phyloP scores from a whole-genome alignment of 2,888 invertebrate species.

The Sminthurinus aureus region DNA sequence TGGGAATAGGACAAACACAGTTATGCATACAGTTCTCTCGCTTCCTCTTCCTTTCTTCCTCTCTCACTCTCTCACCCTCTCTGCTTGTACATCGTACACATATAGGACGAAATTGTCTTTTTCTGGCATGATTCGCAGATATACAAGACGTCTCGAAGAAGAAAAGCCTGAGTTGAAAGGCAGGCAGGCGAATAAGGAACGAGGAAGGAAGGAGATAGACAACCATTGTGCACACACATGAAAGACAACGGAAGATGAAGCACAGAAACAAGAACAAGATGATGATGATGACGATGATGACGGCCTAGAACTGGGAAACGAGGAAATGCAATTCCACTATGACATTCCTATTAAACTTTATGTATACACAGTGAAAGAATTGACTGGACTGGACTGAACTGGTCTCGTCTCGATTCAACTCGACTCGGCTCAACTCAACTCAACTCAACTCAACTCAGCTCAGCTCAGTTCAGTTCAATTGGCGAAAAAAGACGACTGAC shows the following conservation, averaged over 20 bases:
- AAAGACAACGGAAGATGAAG: too few relatives aligned
- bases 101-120: constrained; percentile 26
- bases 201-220: neutral
- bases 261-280: too few relatives aligned
- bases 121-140: constrained; percentile 21
- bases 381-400: neutral
- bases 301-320: constrained; percentile 8
- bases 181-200: neutral
- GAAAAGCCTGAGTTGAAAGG: neutral
- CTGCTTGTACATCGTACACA: too few relatives aligned
- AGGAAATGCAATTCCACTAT: constrained; percentile 34
- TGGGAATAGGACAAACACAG: constrained; percentile 1
- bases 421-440: too few relatives aligned
- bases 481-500: neutral
- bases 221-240: too few relatives aligned
- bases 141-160: neutral
- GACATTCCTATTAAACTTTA: constrained; percentile 29
- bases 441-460: too few relatives aligned
- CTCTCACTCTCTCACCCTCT: neutral
- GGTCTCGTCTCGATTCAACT: too few relatives aligned
- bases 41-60: too few relatives aligned
- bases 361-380: neutral
- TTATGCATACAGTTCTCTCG: constrained; percentile 12
- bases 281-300: neutral
- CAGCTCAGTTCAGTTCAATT: neutral